Percentiles rank a stretch among this genome's conserved stretches.
Evolutionary conservation across 2,888 invertebrate species (phyloP).

Genomic region (Perizoma flavofasciatum): DNA sequence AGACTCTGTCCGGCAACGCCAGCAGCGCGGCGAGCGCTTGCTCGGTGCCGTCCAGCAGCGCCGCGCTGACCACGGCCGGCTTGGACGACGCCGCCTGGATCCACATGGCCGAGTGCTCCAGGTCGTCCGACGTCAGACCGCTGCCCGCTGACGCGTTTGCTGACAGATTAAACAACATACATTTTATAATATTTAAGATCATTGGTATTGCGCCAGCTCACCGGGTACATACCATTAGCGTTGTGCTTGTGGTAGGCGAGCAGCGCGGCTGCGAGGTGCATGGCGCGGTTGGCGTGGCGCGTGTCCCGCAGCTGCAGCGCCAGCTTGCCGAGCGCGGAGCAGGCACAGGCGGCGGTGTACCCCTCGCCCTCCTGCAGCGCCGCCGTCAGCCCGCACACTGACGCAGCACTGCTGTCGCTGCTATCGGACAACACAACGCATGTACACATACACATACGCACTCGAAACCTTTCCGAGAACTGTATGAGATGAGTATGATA

Average conservation of each 20-base stretch:
- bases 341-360: conserved; percentile 96
- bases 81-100: conserved; percentile 89
- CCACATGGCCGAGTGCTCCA: conserved; percentile 94
- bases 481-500: too few species aligned
- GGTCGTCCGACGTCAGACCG: conserved; percentile 97
- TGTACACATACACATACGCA: background rate
- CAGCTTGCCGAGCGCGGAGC: conserved; percentile 95
- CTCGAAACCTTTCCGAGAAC: too few species aligned
- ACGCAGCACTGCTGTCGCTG: background rate
- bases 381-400: conserved; percentile 83
- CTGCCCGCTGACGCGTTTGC: conserved; percentile 49
- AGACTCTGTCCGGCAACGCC: conserved; percentile 86
- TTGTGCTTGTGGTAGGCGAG: conserved; percentile 74
- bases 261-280: conserved; percentile 94
- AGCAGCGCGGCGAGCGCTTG: conserved; percentile 84
- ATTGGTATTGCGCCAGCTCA: too few species aligned
- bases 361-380: conserved; percentile 98
- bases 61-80: conserved; percentile 34
- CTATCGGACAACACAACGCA: background rate
- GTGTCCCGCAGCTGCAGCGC: conserved; percentile 82
- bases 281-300: conserved; percentile 86
- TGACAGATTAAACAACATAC: background rate
- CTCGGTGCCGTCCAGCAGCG: conserved; percentile 90
- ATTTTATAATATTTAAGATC: background rate
- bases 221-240: conserved; percentile 18